These are phyloP conservation scores for Ameiurus melas DNA, from an alignment of 2,113 vertebrate species.

Conservation along the genomic window DNA sequence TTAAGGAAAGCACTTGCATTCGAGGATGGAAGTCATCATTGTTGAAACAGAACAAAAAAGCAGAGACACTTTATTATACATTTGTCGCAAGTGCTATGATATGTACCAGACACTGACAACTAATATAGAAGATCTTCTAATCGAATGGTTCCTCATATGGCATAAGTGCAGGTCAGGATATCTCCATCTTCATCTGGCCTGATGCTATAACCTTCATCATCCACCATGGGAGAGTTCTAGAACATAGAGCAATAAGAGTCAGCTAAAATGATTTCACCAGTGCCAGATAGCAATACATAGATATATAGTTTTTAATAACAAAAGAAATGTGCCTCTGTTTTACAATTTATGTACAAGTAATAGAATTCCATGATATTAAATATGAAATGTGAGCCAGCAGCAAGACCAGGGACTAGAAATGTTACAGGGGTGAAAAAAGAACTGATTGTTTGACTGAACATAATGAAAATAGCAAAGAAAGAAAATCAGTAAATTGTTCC, in stretches of 20 bases:
- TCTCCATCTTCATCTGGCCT: conserved; percentile 88
- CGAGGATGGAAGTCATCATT: not conserved
- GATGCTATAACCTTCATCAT: conserved; percentile 97
- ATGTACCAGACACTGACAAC: not conserved
- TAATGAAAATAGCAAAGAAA: not conserved
- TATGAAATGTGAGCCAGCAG: not conserved
- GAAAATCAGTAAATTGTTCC: not conserved
- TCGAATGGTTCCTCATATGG: not conserved
- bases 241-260: conserved; percentile 51
- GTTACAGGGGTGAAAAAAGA: not conserved
- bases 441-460: not conserved
- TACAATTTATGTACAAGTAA: not conserved
- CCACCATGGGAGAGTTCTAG: conserved; percentile 92
- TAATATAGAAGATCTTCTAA: not conserved
- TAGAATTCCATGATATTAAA: not conserved
- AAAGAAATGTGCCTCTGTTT: not conserved
- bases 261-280: not conserved
- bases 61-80: not conserved
- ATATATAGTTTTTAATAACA: not conserved
- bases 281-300: not conserved
- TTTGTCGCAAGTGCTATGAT: not conserved
- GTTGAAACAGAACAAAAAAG: not conserved
- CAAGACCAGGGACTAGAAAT: not conserved
- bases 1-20: conserved; percentile 75
- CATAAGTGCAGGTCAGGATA: conserved; percentile 79